Evolutionary conservation across 1,140 invertebrate species (phyloP).

Genomic region (Caenorhabditis remanei): DNA sequence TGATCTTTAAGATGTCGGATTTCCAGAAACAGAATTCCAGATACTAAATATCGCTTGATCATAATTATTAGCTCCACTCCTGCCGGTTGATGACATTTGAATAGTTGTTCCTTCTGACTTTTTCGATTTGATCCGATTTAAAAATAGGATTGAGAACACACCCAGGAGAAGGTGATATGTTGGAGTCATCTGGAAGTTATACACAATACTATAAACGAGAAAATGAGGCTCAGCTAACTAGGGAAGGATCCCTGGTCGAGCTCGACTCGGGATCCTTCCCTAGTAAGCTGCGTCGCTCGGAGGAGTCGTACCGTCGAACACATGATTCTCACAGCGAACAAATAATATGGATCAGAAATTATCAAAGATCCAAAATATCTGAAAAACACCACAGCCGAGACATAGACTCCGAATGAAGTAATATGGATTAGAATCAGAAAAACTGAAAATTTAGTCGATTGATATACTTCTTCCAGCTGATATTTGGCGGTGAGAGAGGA

Average conservation of each 20-base stretch:
- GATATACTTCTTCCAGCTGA: neutral
- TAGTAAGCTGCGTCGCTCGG: too few relatives aligned
- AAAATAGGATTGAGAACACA: neutral
- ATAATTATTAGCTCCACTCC: constrained; percentile 24
- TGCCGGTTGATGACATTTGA: constrained; percentile 18
- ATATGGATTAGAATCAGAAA: neutral
- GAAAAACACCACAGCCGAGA: neutral
- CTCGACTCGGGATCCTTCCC: too few relatives aligned
- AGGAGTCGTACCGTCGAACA: neutral
- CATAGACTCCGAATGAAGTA: neutral
- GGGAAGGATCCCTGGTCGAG: too few relatives aligned
- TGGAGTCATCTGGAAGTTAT: neutral
- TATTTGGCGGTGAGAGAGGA: neutral
- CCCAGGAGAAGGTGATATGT: neutral
- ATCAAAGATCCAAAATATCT: neutral
- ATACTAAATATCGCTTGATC: constrained; percentile 23
- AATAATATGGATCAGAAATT: neutral
- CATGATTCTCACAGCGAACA: neutral
- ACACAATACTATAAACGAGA: too few relatives aligned
- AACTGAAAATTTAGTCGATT: neutral
- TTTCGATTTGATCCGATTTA: constrained; percentile 11
- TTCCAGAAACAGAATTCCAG: constrained; percentile 2
- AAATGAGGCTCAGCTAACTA: too few relatives aligned
- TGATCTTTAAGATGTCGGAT: too few relatives aligned
- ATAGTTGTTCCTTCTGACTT: constrained; percentile 8